These are phyloP conservation scores for Pelusios castaneus DNA, from an alignment of 2,113 vertebrate species.

Conservation along the genomic window DNA sequence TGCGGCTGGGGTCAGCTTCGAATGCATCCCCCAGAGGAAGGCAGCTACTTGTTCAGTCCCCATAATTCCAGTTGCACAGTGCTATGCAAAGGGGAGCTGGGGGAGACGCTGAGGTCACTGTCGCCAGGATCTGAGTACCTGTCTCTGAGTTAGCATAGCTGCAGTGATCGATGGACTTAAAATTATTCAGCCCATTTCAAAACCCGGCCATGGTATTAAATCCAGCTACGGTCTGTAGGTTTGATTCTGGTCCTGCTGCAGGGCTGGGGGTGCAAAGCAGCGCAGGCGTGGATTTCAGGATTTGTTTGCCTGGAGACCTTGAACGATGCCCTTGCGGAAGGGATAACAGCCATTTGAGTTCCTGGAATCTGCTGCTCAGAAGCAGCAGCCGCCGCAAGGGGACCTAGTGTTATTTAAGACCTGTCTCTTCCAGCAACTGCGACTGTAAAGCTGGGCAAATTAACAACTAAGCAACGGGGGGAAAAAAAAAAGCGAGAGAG, in stretches of 20 bases:
- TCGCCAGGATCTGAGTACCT: neutral
- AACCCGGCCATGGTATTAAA: neutral
- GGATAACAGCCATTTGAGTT: neutral
- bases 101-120: neutral
- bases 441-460: neutral
- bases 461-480: rapidly evolving
- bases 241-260: neutral
- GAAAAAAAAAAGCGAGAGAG: neutral
- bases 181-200: neutral
- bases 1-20: neutral
- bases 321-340: neutral
- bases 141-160: neutral
- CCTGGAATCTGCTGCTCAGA: rapidly evolving
- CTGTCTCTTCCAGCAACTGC: neutral
- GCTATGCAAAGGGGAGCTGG: neutral
- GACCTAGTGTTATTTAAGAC: neutral
- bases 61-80: neutral
- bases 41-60: neutral
- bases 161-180: neutral
- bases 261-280: neutral
- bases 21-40: neutral
- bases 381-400: neutral
- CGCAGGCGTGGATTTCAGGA: neutral
- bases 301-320: neutral
- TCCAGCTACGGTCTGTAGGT: neutral